Evolutionary conservation across 2,797 vertebrate species (phyloP).

Genomic region (Rhinogobio ventralis): DNA sequence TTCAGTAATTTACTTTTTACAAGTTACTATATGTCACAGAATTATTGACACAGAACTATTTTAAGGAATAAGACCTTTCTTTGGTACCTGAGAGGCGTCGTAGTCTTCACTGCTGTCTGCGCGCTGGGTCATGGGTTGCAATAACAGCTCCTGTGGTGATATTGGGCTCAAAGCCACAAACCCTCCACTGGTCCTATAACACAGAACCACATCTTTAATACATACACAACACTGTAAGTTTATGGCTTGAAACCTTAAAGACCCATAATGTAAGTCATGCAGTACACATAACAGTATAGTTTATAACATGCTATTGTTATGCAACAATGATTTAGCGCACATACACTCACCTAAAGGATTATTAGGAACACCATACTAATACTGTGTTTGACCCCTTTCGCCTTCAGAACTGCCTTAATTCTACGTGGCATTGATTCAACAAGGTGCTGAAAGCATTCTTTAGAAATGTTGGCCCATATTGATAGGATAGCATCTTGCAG

Average conservation of each 20-base stretch:
- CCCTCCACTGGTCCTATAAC: constrained; percentile 85
- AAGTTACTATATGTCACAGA: neutral
- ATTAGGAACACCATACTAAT: too few relatives aligned
- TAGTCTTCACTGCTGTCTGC: constrained; percentile 75
- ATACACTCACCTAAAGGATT: too few relatives aligned
- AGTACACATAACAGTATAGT: neutral
- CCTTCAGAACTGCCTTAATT: too few relatives aligned
- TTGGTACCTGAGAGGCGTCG: constrained; percentile 85
- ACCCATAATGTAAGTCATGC: neutral
- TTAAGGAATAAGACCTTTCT: constrained; percentile 53
- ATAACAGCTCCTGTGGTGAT: constrained; percentile 93
- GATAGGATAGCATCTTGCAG: too few relatives aligned
- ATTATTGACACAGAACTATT: neutral
- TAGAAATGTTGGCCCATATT: too few relatives aligned
- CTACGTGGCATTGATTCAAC: too few relatives aligned
- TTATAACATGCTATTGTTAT: neutral
- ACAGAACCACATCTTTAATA: constrained; percentile 17
- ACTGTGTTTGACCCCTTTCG: too few relatives aligned
- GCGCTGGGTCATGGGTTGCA: constrained; percentile 82
- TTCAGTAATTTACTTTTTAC: neutral
- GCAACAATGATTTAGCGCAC: neutral
- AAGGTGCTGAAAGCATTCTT: too few relatives aligned
- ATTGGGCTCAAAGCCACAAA: constrained; percentile 93
- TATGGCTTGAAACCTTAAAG: neutral
- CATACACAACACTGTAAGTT: neutral